These are phyloP conservation scores for Hiodon tergisus DNA, from an alignment of 2,113 vertebrate genomes.

Conservation along the genomic window DNA sequence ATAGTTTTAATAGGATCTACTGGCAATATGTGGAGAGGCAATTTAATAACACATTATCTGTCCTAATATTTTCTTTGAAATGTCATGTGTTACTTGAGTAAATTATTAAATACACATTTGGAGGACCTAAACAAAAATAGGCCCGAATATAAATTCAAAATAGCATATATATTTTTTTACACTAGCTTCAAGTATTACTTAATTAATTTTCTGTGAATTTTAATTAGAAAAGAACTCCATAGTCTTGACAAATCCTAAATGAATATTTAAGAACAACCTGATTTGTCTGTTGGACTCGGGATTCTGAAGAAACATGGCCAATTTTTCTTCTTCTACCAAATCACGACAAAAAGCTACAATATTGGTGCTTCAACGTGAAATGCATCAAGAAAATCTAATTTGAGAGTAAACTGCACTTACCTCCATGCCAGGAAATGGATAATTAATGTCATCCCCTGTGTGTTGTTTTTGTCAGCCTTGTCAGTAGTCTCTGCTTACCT, in stretches of 20 bases:
- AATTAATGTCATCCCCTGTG: slow-evolving; percentile 24
- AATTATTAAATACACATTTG: not conserved
- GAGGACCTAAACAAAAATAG: not conserved
- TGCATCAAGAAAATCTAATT: not conserved
- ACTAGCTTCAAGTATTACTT: not conserved
- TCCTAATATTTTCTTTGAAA: slow-evolving; percentile 43
- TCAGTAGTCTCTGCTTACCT: slow-evolving; percentile 27
- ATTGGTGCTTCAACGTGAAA: too few relatives aligned
- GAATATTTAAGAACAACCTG: slow-evolving; percentile 37
- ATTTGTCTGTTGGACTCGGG: slow-evolving; percentile 6
- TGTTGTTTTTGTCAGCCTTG: slow-evolving; percentile 33
- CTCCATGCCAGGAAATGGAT: slow-evolving; percentile 1
- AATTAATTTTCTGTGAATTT: too few relatives aligned
- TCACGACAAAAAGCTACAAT: too few relatives aligned
- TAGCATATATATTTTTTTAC: not conserved
- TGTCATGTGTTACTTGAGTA: not conserved
- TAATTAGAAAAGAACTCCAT: not conserved
- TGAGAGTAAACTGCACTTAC: slow-evolving; percentile 12
- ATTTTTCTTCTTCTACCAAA: not conserved
- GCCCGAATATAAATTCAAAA: not conserved
- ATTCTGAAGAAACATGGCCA: not conserved
- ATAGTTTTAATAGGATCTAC: slow-evolving; percentile 30
- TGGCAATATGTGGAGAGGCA: slow-evolving; percentile 34
- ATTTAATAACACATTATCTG: slow-evolving; percentile 34
- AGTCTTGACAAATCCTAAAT: slow-evolving; percentile 30